Percentiles rank a stretch among this genome's conserved stretches.
Evolutionary conservation across 2,888 invertebrate species (phyloP).

Genomic region (Archips crataeganus): DNA sequence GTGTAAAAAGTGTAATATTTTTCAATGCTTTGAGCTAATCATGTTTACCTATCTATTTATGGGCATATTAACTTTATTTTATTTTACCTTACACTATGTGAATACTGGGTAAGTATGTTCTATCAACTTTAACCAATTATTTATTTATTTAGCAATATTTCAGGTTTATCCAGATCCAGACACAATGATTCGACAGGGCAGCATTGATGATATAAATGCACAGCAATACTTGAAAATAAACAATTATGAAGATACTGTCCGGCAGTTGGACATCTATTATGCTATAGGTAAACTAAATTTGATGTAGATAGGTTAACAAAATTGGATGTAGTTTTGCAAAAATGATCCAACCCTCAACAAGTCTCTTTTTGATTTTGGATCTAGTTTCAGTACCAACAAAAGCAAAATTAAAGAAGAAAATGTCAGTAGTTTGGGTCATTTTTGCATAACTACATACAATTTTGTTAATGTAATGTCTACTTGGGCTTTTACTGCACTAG

Average conservation of each 20-base stretch:
- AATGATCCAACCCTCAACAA: too few relatives aligned
- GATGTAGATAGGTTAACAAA: constrained; percentile 87
- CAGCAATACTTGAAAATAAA: constrained; percentile 93
- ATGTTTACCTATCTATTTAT: not conserved
- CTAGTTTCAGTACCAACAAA: too few relatives aligned
- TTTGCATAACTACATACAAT: too few relatives aligned
- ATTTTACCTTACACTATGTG: too few relatives aligned
- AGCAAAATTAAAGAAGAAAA: too few relatives aligned
- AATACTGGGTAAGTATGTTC: not conserved
- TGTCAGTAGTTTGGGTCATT: too few relatives aligned
- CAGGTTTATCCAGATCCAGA: constrained; percentile 68
- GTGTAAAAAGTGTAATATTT: not conserved
- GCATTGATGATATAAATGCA: constrained; percentile 91
- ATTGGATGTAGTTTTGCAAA: not conserved
- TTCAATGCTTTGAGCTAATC: not conserved
- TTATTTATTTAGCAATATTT: constrained; percentile 40
- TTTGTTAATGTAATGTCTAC: too few relatives aligned
- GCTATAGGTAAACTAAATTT: constrained; percentile 90
- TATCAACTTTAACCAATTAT: not conserved
- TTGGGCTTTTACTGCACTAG: too few relatives aligned
- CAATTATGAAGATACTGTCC: constrained; percentile 96
- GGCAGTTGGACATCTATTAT: constrained; percentile 97
- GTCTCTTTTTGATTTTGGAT: too few relatives aligned
- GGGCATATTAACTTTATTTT: too few relatives aligned
- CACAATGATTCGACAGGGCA: constrained; percentile 86